phyloP scores from a whole-genome alignment of 2,888 invertebrate genomes.

The Tenthredo notha region DNA sequence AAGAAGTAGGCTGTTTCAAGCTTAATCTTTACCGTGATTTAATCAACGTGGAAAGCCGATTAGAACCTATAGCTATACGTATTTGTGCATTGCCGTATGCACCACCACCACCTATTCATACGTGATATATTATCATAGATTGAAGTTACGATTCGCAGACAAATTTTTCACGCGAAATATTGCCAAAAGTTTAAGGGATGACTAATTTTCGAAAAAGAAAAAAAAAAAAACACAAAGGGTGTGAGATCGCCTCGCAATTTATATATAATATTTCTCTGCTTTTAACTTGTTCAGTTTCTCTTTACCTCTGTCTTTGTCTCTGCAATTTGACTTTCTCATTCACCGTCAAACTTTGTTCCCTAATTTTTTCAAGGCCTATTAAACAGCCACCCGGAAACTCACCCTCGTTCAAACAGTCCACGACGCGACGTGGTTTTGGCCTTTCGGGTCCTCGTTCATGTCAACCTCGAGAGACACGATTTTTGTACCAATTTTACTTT shows the following conservation, averaged over 20 bases:
- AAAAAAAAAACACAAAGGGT: too few relatives aligned
- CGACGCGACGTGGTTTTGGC: constrained; percentile 3
- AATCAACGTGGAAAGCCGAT: constrained; percentile 31
- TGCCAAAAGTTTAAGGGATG: background rate
- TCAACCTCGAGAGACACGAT: constrained; percentile 1
- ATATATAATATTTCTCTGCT: background rate
- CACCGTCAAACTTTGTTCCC: constrained; percentile 16
- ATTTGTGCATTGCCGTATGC: background rate
- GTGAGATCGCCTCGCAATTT: background rate
- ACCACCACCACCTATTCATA: background rate
- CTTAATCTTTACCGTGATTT: constrained; percentile 7
- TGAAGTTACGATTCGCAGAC: background rate
- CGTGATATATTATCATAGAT: background rate
- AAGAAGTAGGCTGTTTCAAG: background rate
- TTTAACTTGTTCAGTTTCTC: background rate
- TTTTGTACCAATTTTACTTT: constrained; percentile 9
- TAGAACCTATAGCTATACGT: background rate
- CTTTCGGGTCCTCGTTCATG: constrained; percentile 12
- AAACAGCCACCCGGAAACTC: constrained; percentile 5
- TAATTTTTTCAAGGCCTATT: constrained; percentile 42
- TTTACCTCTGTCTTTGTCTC: background rate
- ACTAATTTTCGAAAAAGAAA: background rate
- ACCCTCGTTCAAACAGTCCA: background rate
- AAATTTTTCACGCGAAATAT: background rate
- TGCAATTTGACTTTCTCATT: constrained; percentile 31